phyloP scores from a whole-genome alignment of 2,113 vertebrate genomes.

The Rana temporaria region DNA sequence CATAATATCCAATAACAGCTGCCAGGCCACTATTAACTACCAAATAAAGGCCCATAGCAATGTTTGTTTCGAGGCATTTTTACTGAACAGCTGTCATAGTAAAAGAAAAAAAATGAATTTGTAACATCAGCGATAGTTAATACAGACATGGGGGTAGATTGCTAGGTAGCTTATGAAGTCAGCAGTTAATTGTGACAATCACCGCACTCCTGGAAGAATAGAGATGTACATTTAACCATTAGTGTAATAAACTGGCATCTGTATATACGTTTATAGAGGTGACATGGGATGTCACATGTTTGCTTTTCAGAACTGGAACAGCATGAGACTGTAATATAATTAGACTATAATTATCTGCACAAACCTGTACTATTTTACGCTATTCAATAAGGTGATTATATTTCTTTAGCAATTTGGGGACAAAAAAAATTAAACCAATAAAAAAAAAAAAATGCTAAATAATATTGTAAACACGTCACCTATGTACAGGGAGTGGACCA shows the following conservation, averaged over 20 bases:
- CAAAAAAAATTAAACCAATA: too few relatives aligned
- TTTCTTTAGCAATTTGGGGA: too few relatives aligned
- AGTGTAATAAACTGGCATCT: background rate
- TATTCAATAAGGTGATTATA: too few relatives aligned
- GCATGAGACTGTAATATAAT: background rate
- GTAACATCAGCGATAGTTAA: conserved; percentile 17
- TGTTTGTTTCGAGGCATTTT: conserved; percentile 21
- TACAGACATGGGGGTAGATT: background rate
- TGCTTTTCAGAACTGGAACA: background rate
- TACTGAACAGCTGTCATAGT: conserved; percentile 37
- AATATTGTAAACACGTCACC: too few relatives aligned
- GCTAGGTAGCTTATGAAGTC: conserved; percentile 23
- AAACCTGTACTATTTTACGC: too few relatives aligned
- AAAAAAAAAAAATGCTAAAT: too few relatives aligned
- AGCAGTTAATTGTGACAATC: conserved; percentile 13
- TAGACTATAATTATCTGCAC: too few relatives aligned
- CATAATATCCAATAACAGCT: conserved; percentile 45
- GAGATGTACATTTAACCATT: background rate
- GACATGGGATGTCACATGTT: background rate
- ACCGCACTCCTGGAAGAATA: background rate
- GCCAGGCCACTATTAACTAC: conserved; percentile 35
- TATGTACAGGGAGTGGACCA: too few relatives aligned
- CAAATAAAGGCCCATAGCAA: conserved; percentile 38
- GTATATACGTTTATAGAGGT: background rate
- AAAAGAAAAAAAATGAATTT: conserved; percentile 20